Evolutionary conservation across 2,888 invertebrate species (phyloP).

Genomic region (Diplazon laetatorius): DNA sequence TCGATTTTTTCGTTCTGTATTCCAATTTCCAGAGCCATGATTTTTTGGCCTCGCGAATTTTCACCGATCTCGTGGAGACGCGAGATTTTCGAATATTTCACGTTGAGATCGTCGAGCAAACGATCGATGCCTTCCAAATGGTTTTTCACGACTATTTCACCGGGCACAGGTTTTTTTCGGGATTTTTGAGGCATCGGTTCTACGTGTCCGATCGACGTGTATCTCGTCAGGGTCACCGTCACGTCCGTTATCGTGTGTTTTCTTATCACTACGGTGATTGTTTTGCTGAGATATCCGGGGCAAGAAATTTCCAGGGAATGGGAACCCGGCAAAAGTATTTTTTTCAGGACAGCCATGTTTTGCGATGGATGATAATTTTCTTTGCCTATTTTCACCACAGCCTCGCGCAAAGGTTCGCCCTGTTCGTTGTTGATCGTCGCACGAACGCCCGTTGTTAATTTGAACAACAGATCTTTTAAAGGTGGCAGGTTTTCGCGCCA

Average conservation of each 20-base stretch:
- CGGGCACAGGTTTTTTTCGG: slow-evolving; percentile 4
- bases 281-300: slow-evolving; percentile 85
- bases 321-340: slow-evolving; percentile 88
- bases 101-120: slow-evolving; percentile 73
- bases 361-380: slow-evolving; percentile 86
- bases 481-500: slow-evolving; percentile 80
- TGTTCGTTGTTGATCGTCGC: slow-evolving; percentile 85
- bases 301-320: slow-evolving; percentile 87
- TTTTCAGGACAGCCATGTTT: slow-evolving; percentile 89
- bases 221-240: slow-evolving; percentile 74
- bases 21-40: slow-evolving; percentile 76
- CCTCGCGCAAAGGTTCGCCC: slow-evolving; percentile 88
- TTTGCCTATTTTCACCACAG: slow-evolving; percentile 87
- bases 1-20: slow-evolving; percentile 65
- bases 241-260: slow-evolving; percentile 80
- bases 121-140: slow-evolving; percentile 64
- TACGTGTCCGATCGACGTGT: slow-evolving; percentile 38
- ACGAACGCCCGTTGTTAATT: slow-evolving; percentile 76
- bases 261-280: slow-evolving; percentile 82
- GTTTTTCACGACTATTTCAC: slow-evolving; percentile 23
- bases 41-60: slow-evolving; percentile 67
- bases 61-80: slow-evolving; percentile 74
- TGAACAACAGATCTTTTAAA: slow-evolving; percentile 75
- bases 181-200: slow-evolving; percentile 49
- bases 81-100: slow-evolving; percentile 75